phyloP scores from a whole-genome alignment of 2,888 invertebrate species.

The Xylota sylvarum region DNA sequence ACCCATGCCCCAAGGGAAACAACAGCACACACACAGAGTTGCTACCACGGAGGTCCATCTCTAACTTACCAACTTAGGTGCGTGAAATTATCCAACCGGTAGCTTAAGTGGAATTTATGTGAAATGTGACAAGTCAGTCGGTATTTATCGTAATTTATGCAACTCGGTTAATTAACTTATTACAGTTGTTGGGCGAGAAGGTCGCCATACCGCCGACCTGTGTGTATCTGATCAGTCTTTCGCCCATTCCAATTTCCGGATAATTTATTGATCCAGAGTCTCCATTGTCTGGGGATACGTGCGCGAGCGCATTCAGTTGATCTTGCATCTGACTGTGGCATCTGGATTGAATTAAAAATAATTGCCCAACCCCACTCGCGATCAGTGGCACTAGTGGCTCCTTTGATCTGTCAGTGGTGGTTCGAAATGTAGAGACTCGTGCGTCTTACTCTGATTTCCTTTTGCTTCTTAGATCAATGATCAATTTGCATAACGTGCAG shows the following conservation, averaged over 20 bases:
- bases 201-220: constrained; percentile 8
- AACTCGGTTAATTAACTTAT: constrained; percentile 63
- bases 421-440: constrained; percentile 39
- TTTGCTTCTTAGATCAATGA: constrained; percentile 44
- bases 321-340: constrained; percentile 58
- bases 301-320: background rate
- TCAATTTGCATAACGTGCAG: constrained; percentile 68
- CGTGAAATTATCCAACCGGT: constrained; percentile 62
- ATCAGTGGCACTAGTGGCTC: constrained; percentile 18
- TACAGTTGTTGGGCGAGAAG: constrained; percentile 22
- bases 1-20: constrained; percentile 52
- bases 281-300: constrained; percentile 34
- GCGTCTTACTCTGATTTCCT: constrained; percentile 41
- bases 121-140: constrained; percentile 50
- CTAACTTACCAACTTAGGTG: constrained; percentile 40
- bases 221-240: constrained; percentile 34
- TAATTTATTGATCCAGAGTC: constrained; percentile 58
- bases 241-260: constrained; percentile 37
- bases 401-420: constrained; percentile 63
- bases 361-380: constrained; percentile 51
- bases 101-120: constrained; percentile 49
- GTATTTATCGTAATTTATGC: constrained; percentile 59
- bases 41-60: constrained; percentile 58
- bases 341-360: constrained; percentile 74
- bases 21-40: constrained; percentile 16